Conservation (phyloP, 2,113 vertebrate species). For the Thalassarche chlororhynchos region DNA sequence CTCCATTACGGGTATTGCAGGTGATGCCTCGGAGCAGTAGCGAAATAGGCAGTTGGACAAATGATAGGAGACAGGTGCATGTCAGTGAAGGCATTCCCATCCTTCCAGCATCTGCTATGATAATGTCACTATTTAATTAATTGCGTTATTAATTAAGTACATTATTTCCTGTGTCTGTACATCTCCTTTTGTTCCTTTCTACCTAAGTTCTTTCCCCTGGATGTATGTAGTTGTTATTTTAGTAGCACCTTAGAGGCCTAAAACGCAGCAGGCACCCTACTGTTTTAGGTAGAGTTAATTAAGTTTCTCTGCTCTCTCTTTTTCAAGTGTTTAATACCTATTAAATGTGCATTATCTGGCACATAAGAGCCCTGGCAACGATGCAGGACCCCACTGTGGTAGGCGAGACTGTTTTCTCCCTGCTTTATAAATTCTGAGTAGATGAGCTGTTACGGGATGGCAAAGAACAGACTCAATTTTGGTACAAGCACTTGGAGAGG, state of each 20-base stretch:
- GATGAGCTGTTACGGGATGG: background rate
- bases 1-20: background rate
- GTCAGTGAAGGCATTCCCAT: background rate
- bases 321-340: background rate
- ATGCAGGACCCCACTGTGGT: background rate
- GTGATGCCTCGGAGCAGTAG: background rate
- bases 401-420: background rate
- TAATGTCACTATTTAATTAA: background rate
- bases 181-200: background rate
- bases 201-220: background rate
- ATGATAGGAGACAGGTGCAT: background rate
- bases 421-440: background rate
- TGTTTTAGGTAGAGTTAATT: slow-evolving; percentile 20
- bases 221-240: background rate
- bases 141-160: background rate
- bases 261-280: background rate
- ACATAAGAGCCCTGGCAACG: background rate
- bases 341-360: background rate
- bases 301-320: background rate
- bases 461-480: background rate
- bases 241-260: background rate
- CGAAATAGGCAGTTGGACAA: background rate
- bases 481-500: background rate
- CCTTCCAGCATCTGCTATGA: background rate
- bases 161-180: background rate